These are phyloP conservation scores for Luscinia megarhynchos DNA, from an alignment of 2,797 vertebrate genomes.

Conservation along the genomic window DNA sequence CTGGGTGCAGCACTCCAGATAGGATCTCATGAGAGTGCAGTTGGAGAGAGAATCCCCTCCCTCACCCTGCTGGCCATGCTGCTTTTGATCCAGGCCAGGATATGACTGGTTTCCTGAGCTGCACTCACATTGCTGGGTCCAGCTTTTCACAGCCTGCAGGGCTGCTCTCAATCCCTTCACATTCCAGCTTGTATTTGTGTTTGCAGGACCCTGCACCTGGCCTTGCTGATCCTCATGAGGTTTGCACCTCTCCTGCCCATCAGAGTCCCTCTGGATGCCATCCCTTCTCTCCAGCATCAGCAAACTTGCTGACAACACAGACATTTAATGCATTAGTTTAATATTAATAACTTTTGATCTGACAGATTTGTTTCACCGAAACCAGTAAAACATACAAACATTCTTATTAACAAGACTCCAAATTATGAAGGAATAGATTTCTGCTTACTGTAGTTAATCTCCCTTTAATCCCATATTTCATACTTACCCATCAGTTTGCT, in stretches of 20 bases:
- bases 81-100: neutral
- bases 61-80: fast-evolving
- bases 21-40: neutral
- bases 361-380: neutral
- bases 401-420: neutral
- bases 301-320: neutral
- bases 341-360: neutral
- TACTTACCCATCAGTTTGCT: conserved; percentile 90
- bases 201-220: neutral
- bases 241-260: neutral
- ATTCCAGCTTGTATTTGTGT: neutral
- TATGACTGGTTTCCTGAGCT: neutral
- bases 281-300: neutral
- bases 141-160: neutral
- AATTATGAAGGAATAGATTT: neutral
- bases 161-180: neutral
- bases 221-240: neutral
- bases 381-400: neutral
- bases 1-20: neutral
- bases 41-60: neutral
- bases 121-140: neutral
- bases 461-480: neutral
- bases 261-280: neutral
- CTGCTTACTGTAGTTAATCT: neutral
- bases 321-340: neutral